Evolutionary conservation across 2,113 vertebrate genomes (phyloP).

Genomic region (Vombatus ursinus): DNA sequence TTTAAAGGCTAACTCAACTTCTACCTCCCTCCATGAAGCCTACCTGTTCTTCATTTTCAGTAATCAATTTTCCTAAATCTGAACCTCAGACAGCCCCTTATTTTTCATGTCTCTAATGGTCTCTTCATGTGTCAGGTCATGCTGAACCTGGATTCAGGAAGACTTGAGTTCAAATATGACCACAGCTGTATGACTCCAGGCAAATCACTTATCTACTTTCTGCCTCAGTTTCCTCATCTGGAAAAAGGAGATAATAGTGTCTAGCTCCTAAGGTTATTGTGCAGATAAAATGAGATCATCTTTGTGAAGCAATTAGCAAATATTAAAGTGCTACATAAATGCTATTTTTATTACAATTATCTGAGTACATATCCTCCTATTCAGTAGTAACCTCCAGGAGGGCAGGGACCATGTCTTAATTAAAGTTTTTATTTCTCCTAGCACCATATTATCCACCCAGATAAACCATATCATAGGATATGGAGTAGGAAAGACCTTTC

Average conservation of each 20-base stretch:
- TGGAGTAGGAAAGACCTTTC: not conserved
- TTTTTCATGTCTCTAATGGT: not conserved
- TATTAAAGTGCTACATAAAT: not conserved
- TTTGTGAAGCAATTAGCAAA: not conserved
- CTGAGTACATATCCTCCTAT: not conserved
- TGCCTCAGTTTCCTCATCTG: not conserved
- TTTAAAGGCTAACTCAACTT: not conserved
- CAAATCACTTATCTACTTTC: not conserved
- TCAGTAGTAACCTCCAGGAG: not conserved
- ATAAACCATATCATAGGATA: not conserved
- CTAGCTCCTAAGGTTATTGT: not conserved
- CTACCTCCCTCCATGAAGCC: not conserved
- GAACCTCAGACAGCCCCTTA: not conserved
- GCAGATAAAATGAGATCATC: not conserved
- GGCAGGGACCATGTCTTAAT: not conserved
- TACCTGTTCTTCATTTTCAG: not conserved
- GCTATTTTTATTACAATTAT: not conserved
- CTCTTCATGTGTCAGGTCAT: not conserved
- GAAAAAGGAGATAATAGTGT: not conserved
- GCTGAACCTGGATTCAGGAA: not conserved
- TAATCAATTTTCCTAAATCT: not conserved
- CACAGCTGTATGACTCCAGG: not conserved
- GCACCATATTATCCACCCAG: not conserved
- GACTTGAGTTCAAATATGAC: not conserved
- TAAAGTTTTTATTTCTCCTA: not conserved